phyloP scores from a whole-genome alignment of 2,113 vertebrate genomes.

The Gymnarchus niloticus region DNA sequence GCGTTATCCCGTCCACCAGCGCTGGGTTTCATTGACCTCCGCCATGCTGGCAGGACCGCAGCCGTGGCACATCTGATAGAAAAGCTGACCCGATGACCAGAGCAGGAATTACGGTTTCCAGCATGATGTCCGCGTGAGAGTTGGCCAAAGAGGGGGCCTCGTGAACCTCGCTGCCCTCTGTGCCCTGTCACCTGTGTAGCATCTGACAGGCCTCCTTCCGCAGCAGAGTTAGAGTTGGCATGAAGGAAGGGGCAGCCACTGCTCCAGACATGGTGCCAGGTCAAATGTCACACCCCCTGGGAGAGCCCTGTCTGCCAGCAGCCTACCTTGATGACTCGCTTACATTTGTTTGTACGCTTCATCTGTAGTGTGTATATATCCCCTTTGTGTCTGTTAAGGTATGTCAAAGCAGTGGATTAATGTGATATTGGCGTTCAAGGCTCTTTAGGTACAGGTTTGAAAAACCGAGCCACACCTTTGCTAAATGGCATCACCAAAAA shows the following conservation, averaged over 20 bases:
- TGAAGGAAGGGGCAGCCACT: neutral
- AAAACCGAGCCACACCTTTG: neutral
- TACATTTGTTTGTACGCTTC: too few relatives aligned
- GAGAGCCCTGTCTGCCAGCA: too few relatives aligned
- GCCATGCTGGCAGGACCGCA: neutral
- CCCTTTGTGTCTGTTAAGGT: neutral
- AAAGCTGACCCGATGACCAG: neutral
- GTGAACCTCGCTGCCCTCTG: neutral
- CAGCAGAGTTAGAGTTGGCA: neutral
- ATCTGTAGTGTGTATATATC: too few relatives aligned
- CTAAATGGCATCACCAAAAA: neutral
- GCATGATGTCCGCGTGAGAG: neutral
- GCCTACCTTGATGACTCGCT: neutral
- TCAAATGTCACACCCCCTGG: neutral
- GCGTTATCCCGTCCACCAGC: neutral
- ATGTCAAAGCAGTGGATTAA: neutral
- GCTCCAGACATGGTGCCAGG: too few relatives aligned
- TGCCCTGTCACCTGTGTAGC: neutral
- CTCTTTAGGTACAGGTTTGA: neutral
- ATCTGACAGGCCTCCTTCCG: neutral
- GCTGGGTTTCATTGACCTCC: neutral
- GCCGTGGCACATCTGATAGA: neutral
- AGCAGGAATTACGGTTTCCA: neutral
- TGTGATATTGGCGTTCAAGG: neutral
- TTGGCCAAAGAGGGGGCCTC: neutral